phyloP scores from a whole-genome alignment of 2,888 invertebrate genomes.

The Lathronympha strigana region DNA sequence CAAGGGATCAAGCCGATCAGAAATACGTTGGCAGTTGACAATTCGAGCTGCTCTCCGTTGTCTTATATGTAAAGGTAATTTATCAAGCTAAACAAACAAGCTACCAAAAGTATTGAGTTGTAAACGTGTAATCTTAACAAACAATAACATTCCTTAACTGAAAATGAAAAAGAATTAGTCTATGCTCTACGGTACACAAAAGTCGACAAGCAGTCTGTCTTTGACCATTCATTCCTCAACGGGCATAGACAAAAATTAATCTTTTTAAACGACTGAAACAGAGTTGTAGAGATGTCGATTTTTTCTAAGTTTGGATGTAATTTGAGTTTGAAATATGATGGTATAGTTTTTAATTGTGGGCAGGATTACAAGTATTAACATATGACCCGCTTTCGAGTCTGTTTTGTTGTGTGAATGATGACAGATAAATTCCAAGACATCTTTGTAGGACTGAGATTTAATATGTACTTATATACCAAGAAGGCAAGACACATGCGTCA shows the following conservation, averaged over 20 bases:
- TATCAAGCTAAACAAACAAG: conserved; percentile 34
- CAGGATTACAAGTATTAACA: conserved; percentile 45
- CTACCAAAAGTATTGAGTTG: conserved; percentile 40
- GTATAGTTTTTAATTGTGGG: conserved; percentile 43
- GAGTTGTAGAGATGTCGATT: conserved; percentile 34
- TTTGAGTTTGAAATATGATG: conserved; percentile 44
- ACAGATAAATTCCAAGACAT: conserved; percentile 37
- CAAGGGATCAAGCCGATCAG: too few species aligned
- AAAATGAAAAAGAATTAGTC: conserved; percentile 42
- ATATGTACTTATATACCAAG: conserved; percentile 4
- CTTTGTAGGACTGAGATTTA: conserved; percentile 30
- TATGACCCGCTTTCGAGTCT: conserved; percentile 39
- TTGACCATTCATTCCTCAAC: conserved; percentile 39
- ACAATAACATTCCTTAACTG: conserved; percentile 39
- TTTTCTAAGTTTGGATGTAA: conserved; percentile 36
- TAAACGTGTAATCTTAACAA: conserved; percentile 33
- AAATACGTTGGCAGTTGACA: too few species aligned
- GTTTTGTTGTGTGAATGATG: conserved; percentile 39
- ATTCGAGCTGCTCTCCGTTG: too few species aligned
- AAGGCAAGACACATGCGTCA: background rate
- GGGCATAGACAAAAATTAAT: conserved; percentile 30
- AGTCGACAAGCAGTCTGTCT: conserved; percentile 44
- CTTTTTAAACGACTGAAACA: conserved; percentile 26
- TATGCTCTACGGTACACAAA: conserved; percentile 35
- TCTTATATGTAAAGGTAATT: conserved; percentile 30